Evolutionary conservation across 2,888 invertebrate genomes (phyloP).

Genomic region (Dilophus febrilis): DNA sequence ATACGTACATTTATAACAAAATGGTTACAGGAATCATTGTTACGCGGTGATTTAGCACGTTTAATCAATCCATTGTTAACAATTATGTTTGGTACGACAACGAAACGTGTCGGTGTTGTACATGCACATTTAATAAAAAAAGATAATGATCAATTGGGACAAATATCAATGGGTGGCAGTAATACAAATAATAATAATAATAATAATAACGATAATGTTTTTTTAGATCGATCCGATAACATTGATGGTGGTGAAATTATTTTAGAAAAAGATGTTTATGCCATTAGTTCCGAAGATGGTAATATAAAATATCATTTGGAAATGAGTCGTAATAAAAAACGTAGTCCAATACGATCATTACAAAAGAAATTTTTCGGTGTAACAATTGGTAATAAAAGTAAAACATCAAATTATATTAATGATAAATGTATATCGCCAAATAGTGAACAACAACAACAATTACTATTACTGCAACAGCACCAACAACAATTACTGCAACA

Average conservation of each 20-base stretch:
- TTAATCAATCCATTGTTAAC: slow-evolving; percentile 60
- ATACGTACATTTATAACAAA: slow-evolving; percentile 42
- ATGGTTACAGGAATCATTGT: slow-evolving; percentile 57
- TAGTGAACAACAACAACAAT: neutral
- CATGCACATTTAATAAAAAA: slow-evolving; percentile 44
- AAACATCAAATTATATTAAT: slow-evolving; percentile 28
- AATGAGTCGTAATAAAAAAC: slow-evolving; percentile 21
- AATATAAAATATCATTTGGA: slow-evolving; percentile 40
- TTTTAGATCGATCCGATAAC: slow-evolving; percentile 22
- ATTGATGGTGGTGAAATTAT: slow-evolving; percentile 13
- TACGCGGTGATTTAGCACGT: slow-evolving; percentile 59
- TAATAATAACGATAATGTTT: too few species aligned
- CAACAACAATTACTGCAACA: slow-evolving; percentile 11
- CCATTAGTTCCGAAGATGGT: slow-evolving; percentile 66
- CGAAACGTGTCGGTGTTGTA: slow-evolving; percentile 64
- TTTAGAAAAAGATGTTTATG: slow-evolving; percentile 45
- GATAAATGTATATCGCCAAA: slow-evolving; percentile 12
- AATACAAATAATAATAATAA: too few species aligned
- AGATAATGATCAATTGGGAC: slow-evolving; percentile 14
- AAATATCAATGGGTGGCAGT: slow-evolving; percentile 8
- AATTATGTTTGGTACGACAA: slow-evolving; percentile 59
- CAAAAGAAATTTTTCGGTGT: slow-evolving; percentile 31
- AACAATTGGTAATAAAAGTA: slow-evolving; percentile 27
- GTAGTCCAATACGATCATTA: slow-evolving; percentile 26
- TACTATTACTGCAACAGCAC: slow-evolving; percentile 8